Base-by-base conservation (phyloP, 1,140 invertebrate species). In the Battus philenor region DNA sequence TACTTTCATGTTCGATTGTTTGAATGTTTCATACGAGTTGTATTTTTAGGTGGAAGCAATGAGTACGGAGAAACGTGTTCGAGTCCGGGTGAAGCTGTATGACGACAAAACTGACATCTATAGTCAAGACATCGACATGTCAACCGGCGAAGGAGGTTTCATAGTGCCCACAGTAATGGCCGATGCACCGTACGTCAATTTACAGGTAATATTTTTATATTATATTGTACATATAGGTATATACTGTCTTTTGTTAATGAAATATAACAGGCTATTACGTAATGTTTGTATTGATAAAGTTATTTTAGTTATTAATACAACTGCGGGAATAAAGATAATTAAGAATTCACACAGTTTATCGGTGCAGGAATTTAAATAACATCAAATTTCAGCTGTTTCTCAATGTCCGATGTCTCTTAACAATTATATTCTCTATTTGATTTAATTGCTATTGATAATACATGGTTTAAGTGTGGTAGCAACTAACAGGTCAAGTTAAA, bases 91-190 rank as follows among this genome's bases (percentile, higher is more conserved):
- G 0, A 90, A 90, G 70, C 86, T 91, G 2, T 89, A 90, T 52
- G 90, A 91, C 52, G 89, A 90, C 67, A 87, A 87, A 8, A 91
- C 90, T 1, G 88, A 90, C 18, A 90, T 91, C 55, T 91, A 90
- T 68, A 90, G 90, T 50, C 90, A 91, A 62, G 90, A 90, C 53
- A 90, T 91, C 10, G 90, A 91, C 66, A 90, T 91, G 70, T 84
- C 88, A 0, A 87, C 87, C 11, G 88, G 89, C 0, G 89, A 90
- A 64, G 89, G 89, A 2, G 88, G 87, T 2, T 91, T 91, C 59
- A 83, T 89, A 0, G 90, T 91, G 0, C 90, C 90, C 0, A 90
- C 90, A 7, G 89, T 90, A 4, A 70, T 91, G 61, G 89, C 90
- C 0, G 89, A 91, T 56, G 89, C 88, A 46, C 89, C 90, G 16